phyloP scores from a whole-genome alignment of 2,797 vertebrate species.

The Adelosebastes latens region DNA sequence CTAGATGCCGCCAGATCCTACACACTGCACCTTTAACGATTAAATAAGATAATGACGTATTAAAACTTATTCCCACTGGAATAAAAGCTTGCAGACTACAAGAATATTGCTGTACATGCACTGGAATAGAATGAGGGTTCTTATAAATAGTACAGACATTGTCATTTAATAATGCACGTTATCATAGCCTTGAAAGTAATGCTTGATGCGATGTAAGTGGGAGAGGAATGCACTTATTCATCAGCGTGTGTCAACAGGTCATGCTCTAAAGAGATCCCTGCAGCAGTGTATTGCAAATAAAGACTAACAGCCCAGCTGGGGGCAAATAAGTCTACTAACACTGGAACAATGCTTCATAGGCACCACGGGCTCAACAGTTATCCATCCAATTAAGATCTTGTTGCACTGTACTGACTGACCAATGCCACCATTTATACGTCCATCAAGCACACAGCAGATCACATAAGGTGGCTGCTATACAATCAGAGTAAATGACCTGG shows the following conservation, averaged over 20 bases:
- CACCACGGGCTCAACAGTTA: constrained; percentile 18
- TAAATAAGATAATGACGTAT: neutral
- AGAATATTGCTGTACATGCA: neutral
- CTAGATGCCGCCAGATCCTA: too few relatives aligned
- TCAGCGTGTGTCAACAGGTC: constrained; percentile 35
- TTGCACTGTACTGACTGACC: neutral
- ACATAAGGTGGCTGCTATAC: neutral
- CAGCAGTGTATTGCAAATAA: constrained; percentile 42
- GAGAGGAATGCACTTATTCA: constrained; percentile 31
- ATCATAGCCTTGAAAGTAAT: constrained; percentile 15
- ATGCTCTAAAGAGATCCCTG: constrained; percentile 24
- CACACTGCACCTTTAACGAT: too few relatives aligned
- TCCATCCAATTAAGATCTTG: constrained; percentile 8
- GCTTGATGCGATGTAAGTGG: constrained; percentile 21
- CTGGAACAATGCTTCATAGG: constrained; percentile 12
- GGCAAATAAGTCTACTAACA: constrained; percentile 34
- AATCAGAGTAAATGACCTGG: constrained; percentile 10
- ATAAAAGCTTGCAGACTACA: neutral
- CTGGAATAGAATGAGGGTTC: neutral
- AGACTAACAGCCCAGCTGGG: constrained; percentile 34
- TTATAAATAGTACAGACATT: neutral
- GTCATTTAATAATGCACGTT: neutral
- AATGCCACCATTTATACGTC: neutral
- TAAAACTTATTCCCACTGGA: neutral
- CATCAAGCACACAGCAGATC: neutral